Evolutionary conservation across 2,888 invertebrate genomes (phyloP), one percentile per base, ranked within the genome.

Genomic region (Clivina fossor): DNA sequence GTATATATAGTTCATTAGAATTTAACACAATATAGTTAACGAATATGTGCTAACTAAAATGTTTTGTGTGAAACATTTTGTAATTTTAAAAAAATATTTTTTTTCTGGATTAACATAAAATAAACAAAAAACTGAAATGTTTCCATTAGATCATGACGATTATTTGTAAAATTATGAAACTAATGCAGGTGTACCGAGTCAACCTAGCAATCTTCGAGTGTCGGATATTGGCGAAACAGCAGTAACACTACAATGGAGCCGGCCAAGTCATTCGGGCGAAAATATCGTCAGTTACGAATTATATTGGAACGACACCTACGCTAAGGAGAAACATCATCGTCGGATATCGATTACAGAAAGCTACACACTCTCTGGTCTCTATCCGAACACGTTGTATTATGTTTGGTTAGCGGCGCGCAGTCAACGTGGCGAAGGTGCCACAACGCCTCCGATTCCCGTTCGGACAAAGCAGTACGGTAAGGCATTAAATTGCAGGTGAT

Each of bases 401-500:
- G 90, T 98, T 68, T 95, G 96, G 91, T 78, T 99, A 65, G 94
- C 96, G 9, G 98, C 97, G 56, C 82, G 92, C 63, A 95, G 94
- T 11, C 88, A 90, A 68, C 80, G 90, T 61, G 98, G 97, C 8
- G 96, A 94, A 74, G 97, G 97, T 11, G 95, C 95, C 24, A 92
- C 93, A 51, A 96, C 96, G 11, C 93, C 94, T 30, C 91, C 93
- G 9, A 89, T 95, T 63, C 90, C 93, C 63, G 93, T 93, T 66
- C 85, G 92, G 77, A 98, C 98, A 48, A 93, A 94, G 76, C 93
- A 93, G 86, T 96, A 94, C 81, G 93, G 97, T 97, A 90, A 90
- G 95, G 79, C 68, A 67, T 60, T 43, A 44, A 33, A 20, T 53
- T 48, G n/a, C n/a, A n/a, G 24, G 35, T 50, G 58, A n/a, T n/a